These are phyloP conservation scores for Sarcoramphus papa DNA, from an alignment of 2,797 vertebrate species.

Conservation along the genomic window DNA sequence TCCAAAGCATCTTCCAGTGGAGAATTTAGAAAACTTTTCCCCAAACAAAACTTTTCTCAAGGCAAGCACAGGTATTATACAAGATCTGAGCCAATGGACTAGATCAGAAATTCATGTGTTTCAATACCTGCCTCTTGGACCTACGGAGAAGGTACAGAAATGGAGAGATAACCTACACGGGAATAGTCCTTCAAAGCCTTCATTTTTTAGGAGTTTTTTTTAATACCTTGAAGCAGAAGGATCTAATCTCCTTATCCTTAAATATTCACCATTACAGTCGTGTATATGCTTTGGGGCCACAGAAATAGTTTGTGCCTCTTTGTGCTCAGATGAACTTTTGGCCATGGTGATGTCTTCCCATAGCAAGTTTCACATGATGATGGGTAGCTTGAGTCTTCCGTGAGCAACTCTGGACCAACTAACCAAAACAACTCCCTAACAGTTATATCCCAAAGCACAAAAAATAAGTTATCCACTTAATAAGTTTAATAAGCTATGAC, in stretches of 20 bases:
- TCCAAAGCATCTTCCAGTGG: neutral
- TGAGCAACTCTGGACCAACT: neutral
- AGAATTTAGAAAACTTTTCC: neutral
- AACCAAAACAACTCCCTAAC: neutral
- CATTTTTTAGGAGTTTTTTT: rapidly evolving
- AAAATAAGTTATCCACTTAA: neutral
- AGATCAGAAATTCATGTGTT: neutral
- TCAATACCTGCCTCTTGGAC: neutral
- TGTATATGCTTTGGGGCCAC: neutral
- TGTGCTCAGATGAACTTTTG: neutral
- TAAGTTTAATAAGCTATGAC: no score
- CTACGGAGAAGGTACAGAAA: neutral
- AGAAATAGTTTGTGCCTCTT: neutral
- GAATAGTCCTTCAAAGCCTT: neutral
- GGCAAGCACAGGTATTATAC: neutral
- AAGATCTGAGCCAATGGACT: neutral
- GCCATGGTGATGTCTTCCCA: neutral
- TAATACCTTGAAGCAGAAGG: neutral
- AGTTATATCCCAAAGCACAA: neutral
- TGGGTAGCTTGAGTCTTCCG: neutral
- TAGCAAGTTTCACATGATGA: rapidly evolving
- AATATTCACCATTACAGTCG: neutral
- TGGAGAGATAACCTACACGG: neutral
- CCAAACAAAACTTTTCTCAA: neutral
- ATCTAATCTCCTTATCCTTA: neutral